Percentiles rank a stretch among this genome's conserved stretches.
phyloP scores from a whole-genome alignment of 2,888 invertebrate genomes.

The Pyrochroa serraticornis region DNA sequence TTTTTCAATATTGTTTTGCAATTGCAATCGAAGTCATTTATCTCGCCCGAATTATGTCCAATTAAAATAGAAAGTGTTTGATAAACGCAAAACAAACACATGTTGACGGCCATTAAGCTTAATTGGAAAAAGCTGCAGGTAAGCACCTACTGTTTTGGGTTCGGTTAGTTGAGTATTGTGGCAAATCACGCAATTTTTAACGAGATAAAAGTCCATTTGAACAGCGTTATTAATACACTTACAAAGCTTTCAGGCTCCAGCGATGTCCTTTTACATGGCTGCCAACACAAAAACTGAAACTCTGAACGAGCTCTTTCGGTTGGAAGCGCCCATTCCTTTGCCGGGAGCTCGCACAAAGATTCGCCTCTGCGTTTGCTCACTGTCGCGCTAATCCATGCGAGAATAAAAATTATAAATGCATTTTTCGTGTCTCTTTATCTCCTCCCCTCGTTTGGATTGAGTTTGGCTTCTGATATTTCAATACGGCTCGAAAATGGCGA shows the following conservation, averaged over 20 bases:
- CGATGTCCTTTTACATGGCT: constrained; percentile 50
- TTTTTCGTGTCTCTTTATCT: constrained; percentile 38
- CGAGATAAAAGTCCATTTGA: constrained; percentile 51
- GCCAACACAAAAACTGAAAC: constrained; percentile 42
- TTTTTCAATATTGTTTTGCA: constrained; percentile 1
- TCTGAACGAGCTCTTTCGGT: constrained; percentile 44
- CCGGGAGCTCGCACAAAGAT: constrained; percentile 35
- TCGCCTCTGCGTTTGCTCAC: constrained; percentile 36
- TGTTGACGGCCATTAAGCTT: background rate
- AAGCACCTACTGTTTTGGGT: constrained; percentile 5
- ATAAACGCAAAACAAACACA: too few relatives aligned
- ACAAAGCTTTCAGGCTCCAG: constrained; percentile 46
- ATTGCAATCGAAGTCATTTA: background rate
- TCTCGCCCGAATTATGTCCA: constrained; percentile 4
- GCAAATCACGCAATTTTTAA: constrained; percentile 48
- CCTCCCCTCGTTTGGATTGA: constrained; percentile 20
- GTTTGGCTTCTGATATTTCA: constrained; percentile 36
- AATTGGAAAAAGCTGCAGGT: background rate
- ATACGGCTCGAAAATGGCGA: constrained; percentile 24
- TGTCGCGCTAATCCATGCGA: constrained; percentile 43
- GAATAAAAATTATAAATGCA: constrained; percentile 49
- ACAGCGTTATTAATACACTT: constrained; percentile 51
- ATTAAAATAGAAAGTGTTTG: constrained; percentile 7
- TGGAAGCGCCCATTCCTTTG: constrained; percentile 42
- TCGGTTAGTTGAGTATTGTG: constrained; percentile 32